Evolutionary conservation across 1,140 invertebrate genomes (phyloP), one percentile per base, ranked within the genome.

Genomic region (Lucilia sericata): DNA sequence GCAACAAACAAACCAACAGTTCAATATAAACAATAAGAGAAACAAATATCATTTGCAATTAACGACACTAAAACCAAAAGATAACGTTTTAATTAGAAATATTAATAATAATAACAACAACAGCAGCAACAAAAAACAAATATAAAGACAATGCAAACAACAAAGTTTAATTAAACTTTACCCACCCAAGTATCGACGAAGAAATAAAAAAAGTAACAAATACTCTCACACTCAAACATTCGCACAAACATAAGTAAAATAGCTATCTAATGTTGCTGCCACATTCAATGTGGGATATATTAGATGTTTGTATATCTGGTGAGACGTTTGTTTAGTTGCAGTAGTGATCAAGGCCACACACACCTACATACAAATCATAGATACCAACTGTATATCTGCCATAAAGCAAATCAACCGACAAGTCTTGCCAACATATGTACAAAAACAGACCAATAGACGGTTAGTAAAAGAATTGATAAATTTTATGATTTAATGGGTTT

Each of bases 81-180:
- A 80, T 80, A 80, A 80, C 76, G 10, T 80, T 80, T 80, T 80
- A 80, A 80, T 80, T 80, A 80, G 42, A 80, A 80, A 80, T 80
- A 80, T 80, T 80, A 80, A 80, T 80, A 80, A 78, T 42, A 42
- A 42, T 10, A 42, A 42, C 42, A 78, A 25, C 42, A 21, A 49
- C 42, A 51, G n/a, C n/a, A n/a, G n/a, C n/a, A n/a, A n/a, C n/a
- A 80, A 78, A 42, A 78, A 47, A 47, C 14, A 36, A 75, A 36
- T n/a, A 76, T 55, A 36, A 14, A 76, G 0, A 76, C 25, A 76
- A 76, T 1, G 19, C 7, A 25, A 19, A 80, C 7, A 51, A 80
- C n/a, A 80, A 80, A 80, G 76, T 80, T 80, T 80, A 80, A 80
- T 80, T 80, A 80, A 80, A 80, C 76, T 80, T 49, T 51, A 51